These are phyloP conservation scores for Borostomias antarcticus DNA, from an alignment of 2,797 vertebrate species.

Conservation along the genomic window DNA sequence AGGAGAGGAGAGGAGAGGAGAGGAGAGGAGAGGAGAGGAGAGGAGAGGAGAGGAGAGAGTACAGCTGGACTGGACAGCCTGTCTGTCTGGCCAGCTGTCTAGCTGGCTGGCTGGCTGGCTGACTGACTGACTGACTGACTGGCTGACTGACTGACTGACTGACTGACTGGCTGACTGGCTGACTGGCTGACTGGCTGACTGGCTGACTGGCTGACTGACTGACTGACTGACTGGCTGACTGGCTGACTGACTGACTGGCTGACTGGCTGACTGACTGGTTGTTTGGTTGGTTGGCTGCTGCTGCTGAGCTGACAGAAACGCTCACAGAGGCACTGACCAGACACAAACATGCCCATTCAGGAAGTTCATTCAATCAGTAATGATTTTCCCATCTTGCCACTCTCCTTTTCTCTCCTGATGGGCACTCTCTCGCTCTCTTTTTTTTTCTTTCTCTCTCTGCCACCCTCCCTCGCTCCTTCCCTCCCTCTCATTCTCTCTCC, in stretches of 20 bases:
- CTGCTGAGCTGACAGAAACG: conserved; percentile 72
- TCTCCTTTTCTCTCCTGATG: conserved; percentile 55
- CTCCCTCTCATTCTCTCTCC: conserved; percentile 2
- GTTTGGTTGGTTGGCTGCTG: conserved; percentile 58
- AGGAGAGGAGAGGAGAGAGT: too few relatives aligned
- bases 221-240: too few relatives aligned
- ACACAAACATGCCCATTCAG: conserved; percentile 77
- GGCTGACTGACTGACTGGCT: conserved; percentile 27
- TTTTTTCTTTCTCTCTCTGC: conserved; percentile 33
- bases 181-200: too few relatives aligned
- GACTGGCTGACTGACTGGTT: conserved; percentile 69
- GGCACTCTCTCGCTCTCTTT: conserved; percentile 17
- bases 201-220: too few relatives aligned
- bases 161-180: too few relatives aligned
- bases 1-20: too few relatives aligned
- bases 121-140: too few relatives aligned
- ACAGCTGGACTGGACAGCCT: too few relatives aligned
- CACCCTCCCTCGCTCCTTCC: conserved; percentile 11
- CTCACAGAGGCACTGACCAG: conserved; percentile 68
- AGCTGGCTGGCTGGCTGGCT: too few relatives aligned
- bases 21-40: too few relatives aligned
- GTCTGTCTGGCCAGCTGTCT: too few relatives aligned
- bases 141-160: too few relatives aligned
- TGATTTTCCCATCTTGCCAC: conserved; percentile 65
- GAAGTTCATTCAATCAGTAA: conserved; percentile 78